Evolutionary conservation across 2,113 vertebrate species (phyloP).

Genomic region (Zosterops hypoxanthus): DNA sequence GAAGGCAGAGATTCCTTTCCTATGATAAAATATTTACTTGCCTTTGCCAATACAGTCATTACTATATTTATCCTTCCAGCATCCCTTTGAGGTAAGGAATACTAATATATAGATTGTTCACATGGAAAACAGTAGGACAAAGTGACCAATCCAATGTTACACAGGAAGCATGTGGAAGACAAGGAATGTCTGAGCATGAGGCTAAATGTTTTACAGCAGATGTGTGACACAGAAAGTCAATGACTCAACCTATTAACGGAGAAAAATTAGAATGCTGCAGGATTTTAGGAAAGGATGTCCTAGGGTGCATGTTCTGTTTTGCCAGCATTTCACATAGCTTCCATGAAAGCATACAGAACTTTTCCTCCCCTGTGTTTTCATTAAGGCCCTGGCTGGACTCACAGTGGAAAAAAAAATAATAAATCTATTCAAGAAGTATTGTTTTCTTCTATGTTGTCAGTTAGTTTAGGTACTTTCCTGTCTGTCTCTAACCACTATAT

Average conservation of each 20-base stretch:
- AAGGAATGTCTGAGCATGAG: neutral
- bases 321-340: neutral
- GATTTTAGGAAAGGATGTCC: neutral
- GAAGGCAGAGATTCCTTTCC: neutral
- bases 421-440: neutral
- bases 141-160: neutral
- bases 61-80: constrained; percentile 38
- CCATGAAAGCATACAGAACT: neutral
- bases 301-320: neutral
- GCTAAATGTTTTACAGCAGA: constrained; percentile 28
- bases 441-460: neutral
- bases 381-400: neutral
- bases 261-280: neutral
- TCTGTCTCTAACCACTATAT: neutral
- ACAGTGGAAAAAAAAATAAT: neutral
- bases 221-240: neutral
- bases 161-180: neutral
- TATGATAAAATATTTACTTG: constrained; percentile 33
- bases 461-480: neutral
- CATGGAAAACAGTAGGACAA: constrained; percentile 19
- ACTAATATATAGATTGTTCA: neutral
- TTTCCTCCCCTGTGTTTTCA: neutral
- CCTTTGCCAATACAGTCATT: constrained; percentile 7
- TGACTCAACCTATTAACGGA: neutral
- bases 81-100: constrained; percentile 30